Conservation (phyloP, 2,113 vertebrate species). For the Gopherus flavomarginatus region DNA sequence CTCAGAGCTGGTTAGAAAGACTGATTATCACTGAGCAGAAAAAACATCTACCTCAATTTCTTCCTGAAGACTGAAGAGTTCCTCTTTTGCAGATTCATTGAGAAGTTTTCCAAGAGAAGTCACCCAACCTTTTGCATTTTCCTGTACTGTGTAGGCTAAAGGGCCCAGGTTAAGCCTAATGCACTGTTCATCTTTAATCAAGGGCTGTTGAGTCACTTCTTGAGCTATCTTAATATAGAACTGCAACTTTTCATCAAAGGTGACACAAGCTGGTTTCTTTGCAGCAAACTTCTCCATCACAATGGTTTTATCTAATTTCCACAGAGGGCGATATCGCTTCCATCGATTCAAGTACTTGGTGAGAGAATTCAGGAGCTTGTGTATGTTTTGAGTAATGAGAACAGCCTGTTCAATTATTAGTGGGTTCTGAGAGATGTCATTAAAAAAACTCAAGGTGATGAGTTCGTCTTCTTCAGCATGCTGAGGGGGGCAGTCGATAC, state of each 20-base stretch:
- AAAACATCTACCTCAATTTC: slow-evolving; percentile 82
- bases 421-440: slow-evolving; percentile 84
- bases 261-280: slow-evolving; percentile 82
- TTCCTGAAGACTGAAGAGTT: slow-evolving; percentile 83
- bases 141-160: slow-evolving; percentile 80
- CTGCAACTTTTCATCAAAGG: slow-evolving; percentile 91
- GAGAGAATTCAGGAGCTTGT: slow-evolving; percentile 81
- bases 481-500: slow-evolving; percentile 90
- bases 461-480: slow-evolving; percentile 78
- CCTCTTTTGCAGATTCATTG: slow-evolving; percentile 84
- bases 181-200: slow-evolving; percentile 82
- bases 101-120: slow-evolving; percentile 87
- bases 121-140: slow-evolving; percentile 86
- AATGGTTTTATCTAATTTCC: slow-evolving; percentile 87
- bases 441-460: slow-evolving; percentile 85
- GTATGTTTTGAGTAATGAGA: slow-evolving; percentile 84
- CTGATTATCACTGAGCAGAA: not conserved
- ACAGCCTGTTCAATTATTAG: slow-evolving; percentile 82
- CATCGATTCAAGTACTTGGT: slow-evolving; percentile 83
- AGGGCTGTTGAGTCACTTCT: slow-evolving; percentile 82
- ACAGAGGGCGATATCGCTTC: slow-evolving; percentile 87
- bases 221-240: slow-evolving; percentile 79
- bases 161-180: slow-evolving; percentile 87
- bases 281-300: slow-evolving; percentile 88
- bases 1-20: not conserved